These are phyloP conservation scores for Drosophila lutescens DNA, from an alignment of 2,888 invertebrate genomes.

Conservation along the genomic window DNA sequence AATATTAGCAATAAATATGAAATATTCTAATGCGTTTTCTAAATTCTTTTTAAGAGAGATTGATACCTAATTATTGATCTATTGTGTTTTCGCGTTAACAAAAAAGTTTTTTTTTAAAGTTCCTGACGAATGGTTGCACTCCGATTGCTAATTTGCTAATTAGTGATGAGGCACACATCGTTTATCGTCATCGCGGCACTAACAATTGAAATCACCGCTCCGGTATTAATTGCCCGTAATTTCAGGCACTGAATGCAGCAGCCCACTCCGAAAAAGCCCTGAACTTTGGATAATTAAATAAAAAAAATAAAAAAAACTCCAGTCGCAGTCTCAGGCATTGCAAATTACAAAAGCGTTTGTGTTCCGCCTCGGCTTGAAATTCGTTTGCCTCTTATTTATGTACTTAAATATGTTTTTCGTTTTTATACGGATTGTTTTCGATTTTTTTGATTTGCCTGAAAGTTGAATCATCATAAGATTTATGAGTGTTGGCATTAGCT, in stretches of 20 bases:
- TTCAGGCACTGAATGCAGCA: slow-evolving; percentile 23
- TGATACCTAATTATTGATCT: background rate
- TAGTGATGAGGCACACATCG: slow-evolving; percentile 18
- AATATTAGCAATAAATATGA: too few species aligned
- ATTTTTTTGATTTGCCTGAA: slow-evolving; percentile 13
- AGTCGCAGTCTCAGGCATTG: slow-evolving; percentile 29
- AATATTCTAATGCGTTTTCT: too few species aligned
- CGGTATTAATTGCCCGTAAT: slow-evolving; percentile 28
- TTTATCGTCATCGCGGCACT: slow-evolving; percentile 6
- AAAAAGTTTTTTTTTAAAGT: too few species aligned
- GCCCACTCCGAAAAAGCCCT: slow-evolving; percentile 21
- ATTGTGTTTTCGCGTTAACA: background rate
- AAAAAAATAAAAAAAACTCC: slow-evolving; percentile 7
- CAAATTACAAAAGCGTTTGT: slow-evolving; percentile 50
- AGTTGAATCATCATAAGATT: slow-evolving; percentile 64
- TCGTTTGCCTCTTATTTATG: slow-evolving; percentile 45
- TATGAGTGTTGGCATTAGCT: slow-evolving; percentile 53
- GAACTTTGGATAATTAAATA: slow-evolving; percentile 24
- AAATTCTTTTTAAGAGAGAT: too few species aligned
- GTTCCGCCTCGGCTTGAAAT: slow-evolving; percentile 47
- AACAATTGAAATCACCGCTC: slow-evolving; percentile 30
- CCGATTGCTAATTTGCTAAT: slow-evolving; percentile 18
- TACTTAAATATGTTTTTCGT: slow-evolving; percentile 27
- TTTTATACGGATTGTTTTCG: slow-evolving; percentile 23
- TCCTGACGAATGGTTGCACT: slow-evolving; percentile 4